Base-by-base conservation (phyloP, 1,140 invertebrate genomes). In the Hylaeus volcanicus region DNA sequence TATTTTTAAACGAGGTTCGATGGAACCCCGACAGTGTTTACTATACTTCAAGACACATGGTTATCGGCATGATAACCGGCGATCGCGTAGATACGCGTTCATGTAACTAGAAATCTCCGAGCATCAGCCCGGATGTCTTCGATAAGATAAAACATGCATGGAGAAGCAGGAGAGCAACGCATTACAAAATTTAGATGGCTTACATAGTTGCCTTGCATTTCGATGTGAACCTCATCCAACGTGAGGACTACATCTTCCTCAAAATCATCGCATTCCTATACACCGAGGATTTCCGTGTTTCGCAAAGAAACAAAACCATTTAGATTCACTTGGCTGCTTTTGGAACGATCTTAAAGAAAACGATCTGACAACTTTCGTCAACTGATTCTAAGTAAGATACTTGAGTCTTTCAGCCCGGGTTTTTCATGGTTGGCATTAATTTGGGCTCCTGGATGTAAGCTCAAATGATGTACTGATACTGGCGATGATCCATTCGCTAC, bases 131-230 rank as follows among this genome's bases (percentile, higher is more conserved):
- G 66, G 37, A 53, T 70, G 71, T 26, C 61, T 55, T 66, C 64
- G 83, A 85, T 82, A 86, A 86, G 72, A 86, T 84, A 78, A 79
- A 63, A 58, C 77, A 75, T 83, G 83, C 83, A 76, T 53, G 80
- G 87, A 87, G 86, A 88, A 88, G 53, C 78, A 48, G 41, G 45
- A 61, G 45, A 61, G 39, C 60, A 74, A 73, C 37, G 66, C 15
- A 45, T 77, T 76, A 72, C 60, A 77, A 79, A 70, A 74, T 68
- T 65, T 55, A 58, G 2, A 11, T 88, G 89, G 91, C 92, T 93
- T 93, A 93, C 92, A 87, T 93, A 93, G 86, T 90, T 89, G 87
- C 92, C 93, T 85, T 91, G 89, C 80, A 92, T 88, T 83, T 93
- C 93, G 89, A 92, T 87, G 86, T 89, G 87, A 88, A 93, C 90